Percentiles rank a stretch among this genome's conserved stretches.
These are phyloP conservation scores for Zosterops lateralis DNA, from an alignment of 2,113 vertebrate genomes.

Conservation along the genomic window DNA sequence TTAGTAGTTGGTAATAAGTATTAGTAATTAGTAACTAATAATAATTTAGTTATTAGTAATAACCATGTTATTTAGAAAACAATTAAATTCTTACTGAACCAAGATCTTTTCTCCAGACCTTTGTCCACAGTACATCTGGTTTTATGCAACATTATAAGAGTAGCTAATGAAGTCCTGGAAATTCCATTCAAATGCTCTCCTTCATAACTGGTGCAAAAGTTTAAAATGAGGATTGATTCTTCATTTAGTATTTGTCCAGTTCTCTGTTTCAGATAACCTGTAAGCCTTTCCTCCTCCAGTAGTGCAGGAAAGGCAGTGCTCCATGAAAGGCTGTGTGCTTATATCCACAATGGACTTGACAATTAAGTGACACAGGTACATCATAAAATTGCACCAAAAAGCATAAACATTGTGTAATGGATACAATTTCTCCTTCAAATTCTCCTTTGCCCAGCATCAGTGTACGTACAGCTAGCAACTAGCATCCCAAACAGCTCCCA, in stretches of 20 bases:
- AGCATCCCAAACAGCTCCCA: neutral
- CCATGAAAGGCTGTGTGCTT: neutral
- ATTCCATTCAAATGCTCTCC: neutral
- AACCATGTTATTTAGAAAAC: neutral
- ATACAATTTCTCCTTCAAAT: neutral
- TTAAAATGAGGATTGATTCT: neutral
- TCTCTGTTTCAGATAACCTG: neutral
- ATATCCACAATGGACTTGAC: rapidly evolving
- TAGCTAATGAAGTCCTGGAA: neutral
- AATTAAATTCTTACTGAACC: neutral
- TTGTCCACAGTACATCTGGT: neutral
- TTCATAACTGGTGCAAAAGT: neutral
- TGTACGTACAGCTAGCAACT: neutral
- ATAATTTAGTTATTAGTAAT: neutral
- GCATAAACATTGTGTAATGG: neutral
- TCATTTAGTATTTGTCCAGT: neutral
- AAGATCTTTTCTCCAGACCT: neutral
- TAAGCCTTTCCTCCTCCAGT: neutral
- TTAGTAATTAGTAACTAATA: neutral
- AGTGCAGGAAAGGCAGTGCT: neutral
- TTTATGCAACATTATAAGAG: neutral
- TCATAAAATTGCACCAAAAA: neutral
- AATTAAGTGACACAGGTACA: neutral
- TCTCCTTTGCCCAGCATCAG: neutral
- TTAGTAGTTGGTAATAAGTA: neutral